Conservation (phyloP, 23 tunicate species). For the Botrylloides violaceus region DNA sequence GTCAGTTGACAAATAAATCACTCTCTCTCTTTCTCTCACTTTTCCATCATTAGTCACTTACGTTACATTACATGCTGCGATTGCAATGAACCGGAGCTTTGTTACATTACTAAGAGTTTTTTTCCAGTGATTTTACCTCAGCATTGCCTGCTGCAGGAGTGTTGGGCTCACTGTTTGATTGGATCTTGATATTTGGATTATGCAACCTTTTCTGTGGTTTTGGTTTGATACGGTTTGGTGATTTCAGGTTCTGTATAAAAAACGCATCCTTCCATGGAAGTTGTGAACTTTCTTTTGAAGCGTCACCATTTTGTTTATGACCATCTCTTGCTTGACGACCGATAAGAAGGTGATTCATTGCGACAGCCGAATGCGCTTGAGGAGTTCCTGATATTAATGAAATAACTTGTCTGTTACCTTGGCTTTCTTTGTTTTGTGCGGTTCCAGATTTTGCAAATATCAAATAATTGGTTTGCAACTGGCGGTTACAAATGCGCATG, state of each 20-base stretch:
- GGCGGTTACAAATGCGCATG: conserved; percentile 63
- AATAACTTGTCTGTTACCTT: conserved; percentile 1
- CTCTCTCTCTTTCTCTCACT: too few relatives aligned
- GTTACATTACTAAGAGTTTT: not conserved
- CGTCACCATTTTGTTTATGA: not conserved
- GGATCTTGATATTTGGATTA: not conserved
- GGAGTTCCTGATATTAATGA: conserved; percentile 9
- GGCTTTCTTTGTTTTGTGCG: conserved; percentile 2
- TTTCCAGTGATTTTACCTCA: not conserved
- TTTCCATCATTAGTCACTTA: too few relatives aligned
- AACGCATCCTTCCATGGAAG: conserved; percentile 27
- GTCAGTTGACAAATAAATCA: too few relatives aligned
- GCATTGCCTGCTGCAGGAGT: not conserved
- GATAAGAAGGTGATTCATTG: conserved; percentile 69
- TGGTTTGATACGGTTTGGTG: conserved; percentile 18
- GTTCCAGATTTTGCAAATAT: conserved; percentile 67
- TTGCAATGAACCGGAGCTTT: too few relatives aligned
- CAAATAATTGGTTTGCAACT: conserved; percentile 43
- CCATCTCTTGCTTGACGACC: conserved; percentile 24
- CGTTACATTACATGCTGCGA: too few relatives aligned
- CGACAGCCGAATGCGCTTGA: conserved; percentile 29
- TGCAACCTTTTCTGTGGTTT: conserved; percentile 2
- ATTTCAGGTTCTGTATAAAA: conserved; percentile 17
- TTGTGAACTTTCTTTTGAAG: not conserved
- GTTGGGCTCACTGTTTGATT: not conserved